phyloP scores from a whole-genome alignment of 2,113 vertebrate species.

The Percopsis transmontana region DNA sequence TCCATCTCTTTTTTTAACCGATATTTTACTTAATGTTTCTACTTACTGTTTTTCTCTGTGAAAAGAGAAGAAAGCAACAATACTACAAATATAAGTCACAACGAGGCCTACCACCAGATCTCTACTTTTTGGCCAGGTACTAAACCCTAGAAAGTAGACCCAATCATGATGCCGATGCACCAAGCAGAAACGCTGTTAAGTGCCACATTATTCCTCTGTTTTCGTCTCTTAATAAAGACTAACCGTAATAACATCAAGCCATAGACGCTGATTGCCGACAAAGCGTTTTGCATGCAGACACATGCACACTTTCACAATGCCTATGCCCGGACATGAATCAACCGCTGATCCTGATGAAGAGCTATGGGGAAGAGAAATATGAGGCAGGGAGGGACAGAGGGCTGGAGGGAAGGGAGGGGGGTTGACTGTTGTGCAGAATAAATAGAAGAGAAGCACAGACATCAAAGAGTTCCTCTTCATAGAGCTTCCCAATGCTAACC shows the following conservation, averaged over 20 bases:
- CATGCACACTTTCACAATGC: no score
- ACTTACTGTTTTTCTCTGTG: no score
- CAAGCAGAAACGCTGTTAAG: no score
- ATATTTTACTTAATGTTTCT: no score
- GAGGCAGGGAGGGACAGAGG: conserved; percentile 28
- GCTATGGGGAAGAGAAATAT: conserved; percentile 25
- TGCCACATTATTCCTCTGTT: no score
- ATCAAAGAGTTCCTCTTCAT: conserved; percentile 64
- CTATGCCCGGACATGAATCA: background rate
- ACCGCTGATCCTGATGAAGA: background rate
- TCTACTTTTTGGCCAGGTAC: background rate
- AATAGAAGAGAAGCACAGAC: conserved; percentile 38
- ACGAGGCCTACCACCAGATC: background rate
- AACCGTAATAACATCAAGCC: no score
- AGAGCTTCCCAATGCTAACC: conserved; percentile 65
- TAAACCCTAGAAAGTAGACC: background rate
- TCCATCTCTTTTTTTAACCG: no score
- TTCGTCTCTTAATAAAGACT: no score
- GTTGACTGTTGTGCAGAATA: conserved; percentile 39
- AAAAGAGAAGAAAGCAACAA: no score
- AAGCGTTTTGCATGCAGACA: no score
- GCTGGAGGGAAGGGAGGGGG: conserved; percentile 25
- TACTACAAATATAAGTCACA: background rate
- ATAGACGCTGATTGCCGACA: no score
- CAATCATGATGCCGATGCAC: background rate